Evolutionary conservation across 2,113 vertebrate species (phyloP).

Genomic region (Manacus vitellinus): DNA sequence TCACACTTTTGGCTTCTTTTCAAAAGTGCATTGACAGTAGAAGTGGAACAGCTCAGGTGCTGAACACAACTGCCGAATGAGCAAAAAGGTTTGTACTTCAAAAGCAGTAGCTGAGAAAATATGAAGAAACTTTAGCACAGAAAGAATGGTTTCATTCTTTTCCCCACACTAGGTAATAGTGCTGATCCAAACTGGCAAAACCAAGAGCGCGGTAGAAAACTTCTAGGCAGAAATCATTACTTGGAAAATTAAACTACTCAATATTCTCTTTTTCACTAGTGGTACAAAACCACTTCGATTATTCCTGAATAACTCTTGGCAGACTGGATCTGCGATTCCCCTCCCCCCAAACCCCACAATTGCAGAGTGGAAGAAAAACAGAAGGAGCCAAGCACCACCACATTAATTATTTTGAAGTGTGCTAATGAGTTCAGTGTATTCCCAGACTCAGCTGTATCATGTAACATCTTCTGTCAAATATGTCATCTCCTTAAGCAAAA

Average conservation of each 20-base stretch:
- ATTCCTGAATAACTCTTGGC: neutral
- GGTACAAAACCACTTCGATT: neutral
- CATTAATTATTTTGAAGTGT: neutral
- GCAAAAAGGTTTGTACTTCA: neutral
- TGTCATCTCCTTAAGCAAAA: slow-evolving; percentile 8
- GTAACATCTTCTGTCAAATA: neutral
- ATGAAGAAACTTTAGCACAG: neutral
- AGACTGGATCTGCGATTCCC: neutral
- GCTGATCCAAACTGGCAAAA: neutral
- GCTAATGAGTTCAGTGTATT: neutral
- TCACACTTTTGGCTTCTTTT: neutral
- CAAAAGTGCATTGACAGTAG: neutral
- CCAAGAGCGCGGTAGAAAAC: neutral
- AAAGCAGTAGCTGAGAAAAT: neutral
- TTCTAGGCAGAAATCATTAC: neutral
- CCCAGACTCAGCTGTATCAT: neutral
- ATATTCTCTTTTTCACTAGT: neutral
- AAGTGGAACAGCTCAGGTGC: neutral
- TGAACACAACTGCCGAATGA: neutral
- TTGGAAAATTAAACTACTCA: neutral
- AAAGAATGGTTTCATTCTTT: slow-evolving; percentile 3
- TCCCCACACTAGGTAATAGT: neutral
- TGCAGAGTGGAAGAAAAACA: neutral
- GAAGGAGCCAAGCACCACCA: neutral
- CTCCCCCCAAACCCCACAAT: neutral